Evolutionary conservation across 92 coral and sea anemone genomes (phyloP), one percentile per base, ranked within the genome.

Genomic region (Palythoa grandis): DNA sequence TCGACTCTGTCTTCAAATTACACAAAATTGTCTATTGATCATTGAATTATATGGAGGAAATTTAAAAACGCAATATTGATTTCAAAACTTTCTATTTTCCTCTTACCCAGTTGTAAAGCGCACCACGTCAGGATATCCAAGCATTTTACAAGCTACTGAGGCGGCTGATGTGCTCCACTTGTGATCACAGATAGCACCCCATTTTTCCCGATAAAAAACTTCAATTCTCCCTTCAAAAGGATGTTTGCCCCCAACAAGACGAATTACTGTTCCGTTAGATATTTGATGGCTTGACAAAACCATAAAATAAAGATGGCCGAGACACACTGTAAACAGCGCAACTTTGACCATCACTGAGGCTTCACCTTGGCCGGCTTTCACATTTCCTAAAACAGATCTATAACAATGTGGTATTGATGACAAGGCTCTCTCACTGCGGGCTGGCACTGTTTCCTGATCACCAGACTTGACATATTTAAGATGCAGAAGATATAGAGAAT

Each of bases 111-210:
- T 78, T 43, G 86, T 89, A 67, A 85, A 89, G 7, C 92, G 92
- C 12, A 67, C 40, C 50, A 89, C 86, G 50, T 78, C 61, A 10
- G 82, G 40, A 83, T 84, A 89, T 25, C 92, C 98, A 35, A 93
- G 94, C 93, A 91, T 94, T 52, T 92, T 88, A 66, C 99, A 96
- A 10, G 89, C 93, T 11, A 95, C 99, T 17, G 82, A 48, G 12
- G 98, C 99, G 0, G 88, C 97, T 5, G 94, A 88, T 74, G 88
- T 87, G 72, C 79, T 54, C 97, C 98, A 95, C 48, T 84, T 83
- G 79, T 90, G 96, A 69, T 95, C 99, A 69, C 98, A 96, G 43
- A 96, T 90, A 2, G 92, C 97, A 57, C 87, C 92, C 99, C 99
- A 96, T 35, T 65, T 86, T 6, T 93, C 91, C 5, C 90, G 77